Conservation (phyloP, 2,113 vertebrate genomes). For the Microcebus lehilahytsara region DNA sequence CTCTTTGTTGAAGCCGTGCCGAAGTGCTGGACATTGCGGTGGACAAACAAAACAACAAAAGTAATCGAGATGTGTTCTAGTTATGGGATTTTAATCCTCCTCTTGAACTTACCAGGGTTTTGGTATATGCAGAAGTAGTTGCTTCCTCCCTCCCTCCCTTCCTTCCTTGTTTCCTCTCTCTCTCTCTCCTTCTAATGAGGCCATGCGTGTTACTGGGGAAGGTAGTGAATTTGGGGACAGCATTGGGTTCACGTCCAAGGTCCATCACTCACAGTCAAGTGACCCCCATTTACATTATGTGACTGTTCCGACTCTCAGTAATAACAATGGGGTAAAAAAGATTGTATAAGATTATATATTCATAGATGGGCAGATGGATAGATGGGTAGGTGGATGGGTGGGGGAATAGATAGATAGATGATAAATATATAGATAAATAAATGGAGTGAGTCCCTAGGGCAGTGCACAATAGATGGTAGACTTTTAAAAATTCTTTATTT, state of each 20-base stretch:
- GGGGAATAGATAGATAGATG: no score
- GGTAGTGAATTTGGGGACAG: background rate
- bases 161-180: background rate
- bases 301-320: background rate
- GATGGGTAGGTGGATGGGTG: background rate
- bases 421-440: background rate
- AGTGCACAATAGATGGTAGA: background rate
- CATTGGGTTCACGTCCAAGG: background rate
- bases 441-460: background rate
- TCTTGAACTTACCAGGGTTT: background rate
- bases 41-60: background rate
- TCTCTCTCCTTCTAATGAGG: background rate
- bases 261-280: background rate
- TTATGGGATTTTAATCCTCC: no score
- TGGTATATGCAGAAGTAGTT: no score
- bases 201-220: accelerated
- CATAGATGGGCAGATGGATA: background rate
- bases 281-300: background rate
- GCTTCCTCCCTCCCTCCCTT: background rate
- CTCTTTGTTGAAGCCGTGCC: background rate
- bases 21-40: background rate
- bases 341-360: background rate
- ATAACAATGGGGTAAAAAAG: background rate
- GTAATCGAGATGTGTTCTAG: no score
- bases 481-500: background rate